Percentiles rank a stretch among this genome's conserved stretches.
These are phyloP conservation scores for Drosophila watanabei DNA, from an alignment of 1,140 invertebrate species.

Conservation along the genomic window DNA sequence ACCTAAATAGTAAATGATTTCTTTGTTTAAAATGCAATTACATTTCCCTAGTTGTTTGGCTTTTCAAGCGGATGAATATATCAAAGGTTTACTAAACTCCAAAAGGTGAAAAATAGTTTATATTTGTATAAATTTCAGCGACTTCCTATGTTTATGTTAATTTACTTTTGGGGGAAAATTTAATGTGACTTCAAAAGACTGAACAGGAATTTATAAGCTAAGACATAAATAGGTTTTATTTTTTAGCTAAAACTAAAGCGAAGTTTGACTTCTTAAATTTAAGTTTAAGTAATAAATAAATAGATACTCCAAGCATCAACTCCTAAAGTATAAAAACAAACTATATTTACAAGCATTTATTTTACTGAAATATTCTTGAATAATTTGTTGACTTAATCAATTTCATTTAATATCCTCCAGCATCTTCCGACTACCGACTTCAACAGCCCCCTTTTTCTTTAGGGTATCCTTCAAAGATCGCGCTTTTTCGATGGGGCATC, in stretches of 20 bases:
- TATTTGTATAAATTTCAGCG: not conserved
- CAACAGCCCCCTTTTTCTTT: not conserved
- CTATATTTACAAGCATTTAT: not conserved
- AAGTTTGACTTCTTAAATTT: too few species aligned
- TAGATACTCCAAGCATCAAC: too few species aligned
- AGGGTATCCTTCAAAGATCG: slow-evolving; percentile 25
- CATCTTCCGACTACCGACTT: not conserved
- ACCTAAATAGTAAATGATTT: not conserved
- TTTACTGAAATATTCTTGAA: too few species aligned
- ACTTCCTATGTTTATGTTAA: not conserved
- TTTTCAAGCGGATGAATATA: not conserved
- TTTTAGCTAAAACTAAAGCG: not conserved
- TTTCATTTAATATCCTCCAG: not conserved
- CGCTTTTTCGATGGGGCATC: slow-evolving; percentile 8
- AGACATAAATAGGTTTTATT: not conserved
- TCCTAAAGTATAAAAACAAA: too few species aligned
- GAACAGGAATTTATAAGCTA: not conserved
- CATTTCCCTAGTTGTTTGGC: not conserved
- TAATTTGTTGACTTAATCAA: too few species aligned
- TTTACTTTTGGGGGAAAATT: not conserved
- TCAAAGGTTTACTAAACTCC: not conserved
- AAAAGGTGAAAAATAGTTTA: not conserved
- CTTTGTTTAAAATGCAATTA: not conserved
- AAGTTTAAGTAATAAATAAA: too few species aligned
- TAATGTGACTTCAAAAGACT: not conserved